phyloP scores from a whole-genome alignment of 2,888 invertebrate species.

The Flexamia atlantica region DNA sequence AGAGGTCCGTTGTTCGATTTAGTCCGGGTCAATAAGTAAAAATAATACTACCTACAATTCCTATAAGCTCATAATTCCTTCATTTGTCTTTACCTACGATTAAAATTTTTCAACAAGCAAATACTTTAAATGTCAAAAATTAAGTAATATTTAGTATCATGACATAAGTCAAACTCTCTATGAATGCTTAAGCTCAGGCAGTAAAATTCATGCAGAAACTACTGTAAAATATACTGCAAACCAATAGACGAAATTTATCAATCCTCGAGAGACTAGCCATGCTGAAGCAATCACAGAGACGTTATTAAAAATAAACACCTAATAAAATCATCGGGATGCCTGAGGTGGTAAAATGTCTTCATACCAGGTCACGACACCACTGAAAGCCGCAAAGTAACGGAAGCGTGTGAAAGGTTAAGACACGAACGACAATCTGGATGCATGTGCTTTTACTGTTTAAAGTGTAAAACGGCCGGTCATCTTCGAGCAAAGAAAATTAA shows the following conservation, averaged over 20 bases:
- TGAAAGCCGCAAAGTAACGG: slow-evolving; percentile 53
- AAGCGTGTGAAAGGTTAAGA: slow-evolving; percentile 53
- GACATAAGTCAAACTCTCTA: too few species aligned
- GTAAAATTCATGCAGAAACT: slow-evolving; percentile 12
- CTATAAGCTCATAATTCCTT: too few species aligned
- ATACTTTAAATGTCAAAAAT: too few species aligned
- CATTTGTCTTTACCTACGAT: too few species aligned
- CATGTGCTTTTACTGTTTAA: slow-evolving; percentile 56
- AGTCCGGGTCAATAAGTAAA: too few species aligned
- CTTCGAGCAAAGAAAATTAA: too few species aligned
- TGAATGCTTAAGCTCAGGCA: slow-evolving; percentile 3
- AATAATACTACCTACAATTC: too few species aligned
- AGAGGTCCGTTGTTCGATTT: too few species aligned
- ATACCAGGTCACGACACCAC: slow-evolving; percentile 28
- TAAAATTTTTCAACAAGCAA: too few species aligned
- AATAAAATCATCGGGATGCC: slow-evolving; percentile 48
- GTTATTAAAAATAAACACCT: not conserved
- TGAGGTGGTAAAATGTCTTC: slow-evolving; percentile 60
- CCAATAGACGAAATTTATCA: not conserved
- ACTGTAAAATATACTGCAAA: slow-evolving; percentile 2
- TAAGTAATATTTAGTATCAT: too few species aligned
- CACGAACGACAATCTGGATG: slow-evolving; percentile 50
- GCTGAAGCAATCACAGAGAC: slow-evolving; percentile 12
- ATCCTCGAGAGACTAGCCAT: not conserved
- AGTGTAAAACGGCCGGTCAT: not conserved